phyloP scores from a whole-genome alignment of 1,140 invertebrate genomes.

The Cydia splendana region DNA sequence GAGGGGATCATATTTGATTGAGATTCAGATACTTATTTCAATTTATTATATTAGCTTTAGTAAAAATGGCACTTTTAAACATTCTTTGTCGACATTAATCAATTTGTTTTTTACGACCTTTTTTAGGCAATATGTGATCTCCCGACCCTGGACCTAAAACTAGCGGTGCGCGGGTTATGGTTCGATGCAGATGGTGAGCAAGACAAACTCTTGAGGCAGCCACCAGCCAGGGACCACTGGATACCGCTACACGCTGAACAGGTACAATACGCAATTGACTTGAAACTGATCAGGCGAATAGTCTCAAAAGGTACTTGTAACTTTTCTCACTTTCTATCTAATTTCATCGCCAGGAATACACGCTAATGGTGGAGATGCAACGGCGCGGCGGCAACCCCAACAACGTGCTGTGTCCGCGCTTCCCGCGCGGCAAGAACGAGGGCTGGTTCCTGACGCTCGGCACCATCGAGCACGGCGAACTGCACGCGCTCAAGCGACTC shows the following conservation, averaged over 20 bases:
- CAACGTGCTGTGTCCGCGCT: constrained; percentile 89
- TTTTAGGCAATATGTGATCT: constrained; percentile 82
- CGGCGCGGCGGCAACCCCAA: constrained; percentile 77
- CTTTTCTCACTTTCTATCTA: background rate
- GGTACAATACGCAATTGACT: constrained; percentile 46
- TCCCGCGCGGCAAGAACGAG: constrained; percentile 96
- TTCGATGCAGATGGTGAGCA: constrained; percentile 75
- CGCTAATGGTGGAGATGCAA: constrained; percentile 81
- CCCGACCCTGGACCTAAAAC: constrained; percentile 81
- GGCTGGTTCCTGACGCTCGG: constrained; percentile 97
- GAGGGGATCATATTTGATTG: too few species aligned
- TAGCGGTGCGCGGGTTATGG: constrained; percentile 80
- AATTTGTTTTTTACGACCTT: constrained; percentile 30
- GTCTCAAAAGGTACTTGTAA: background rate
- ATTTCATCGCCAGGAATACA: constrained; percentile 83
- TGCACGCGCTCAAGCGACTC: constrained; percentile 93
- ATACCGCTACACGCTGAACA: constrained; percentile 84
- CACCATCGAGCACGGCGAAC: constrained; percentile 84
- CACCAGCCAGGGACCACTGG: constrained; percentile 71
- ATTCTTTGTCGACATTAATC: background rate
- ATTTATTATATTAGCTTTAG: too few species aligned
- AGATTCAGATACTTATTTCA: too few species aligned
- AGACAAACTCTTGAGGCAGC: constrained; percentile 68
- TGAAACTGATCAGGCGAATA: background rate
- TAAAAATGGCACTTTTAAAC: background rate